Percentiles rank a stretch among this genome's conserved stretches.
phyloP scores from a whole-genome alignment of 2,888 invertebrate species.

The Cybosia mesomella region DNA sequence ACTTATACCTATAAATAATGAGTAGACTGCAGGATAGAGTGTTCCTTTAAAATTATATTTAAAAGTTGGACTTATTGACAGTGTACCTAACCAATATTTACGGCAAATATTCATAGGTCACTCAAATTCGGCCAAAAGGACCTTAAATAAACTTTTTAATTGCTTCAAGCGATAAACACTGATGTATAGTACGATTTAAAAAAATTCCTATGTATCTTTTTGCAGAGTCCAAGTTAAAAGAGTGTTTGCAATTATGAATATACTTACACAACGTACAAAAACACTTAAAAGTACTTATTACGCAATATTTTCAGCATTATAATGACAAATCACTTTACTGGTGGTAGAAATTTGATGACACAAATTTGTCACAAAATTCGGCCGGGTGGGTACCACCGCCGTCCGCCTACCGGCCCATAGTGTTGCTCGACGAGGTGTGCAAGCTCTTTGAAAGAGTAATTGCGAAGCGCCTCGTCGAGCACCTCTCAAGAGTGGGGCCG shows the following conservation, averaged over 20 bases:
- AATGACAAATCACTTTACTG: too few species aligned
- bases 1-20: too few species aligned
- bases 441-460: too few species aligned
- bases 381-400: too few species aligned
- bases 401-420: too few species aligned
- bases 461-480: too few species aligned
- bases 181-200: slow-evolving; percentile 44
- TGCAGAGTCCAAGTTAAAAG: slow-evolving; percentile 38
- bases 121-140: slow-evolving; percentile 40
- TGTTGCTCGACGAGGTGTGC: too few species aligned
- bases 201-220: slow-evolving; percentile 51
- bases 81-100: slow-evolving; percentile 24
- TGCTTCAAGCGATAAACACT: slow-evolving; percentile 37
- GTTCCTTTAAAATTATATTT: neutral
- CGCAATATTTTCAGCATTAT: too few species aligned
- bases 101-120: slow-evolving; percentile 25
- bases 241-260: neutral
- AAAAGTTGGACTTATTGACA: slow-evolving; percentile 10
- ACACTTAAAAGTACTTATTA: too few species aligned
- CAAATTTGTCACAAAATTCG: too few species aligned
- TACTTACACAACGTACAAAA: neutral
- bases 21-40: neutral
- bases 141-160: slow-evolving; percentile 44
- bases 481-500: too few species aligned
- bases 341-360: too few species aligned